Evolutionary conservation across 1,140 invertebrate species (phyloP), one percentile per base, ranked within the genome.

Genomic region (Halesus radiatus): DNA sequence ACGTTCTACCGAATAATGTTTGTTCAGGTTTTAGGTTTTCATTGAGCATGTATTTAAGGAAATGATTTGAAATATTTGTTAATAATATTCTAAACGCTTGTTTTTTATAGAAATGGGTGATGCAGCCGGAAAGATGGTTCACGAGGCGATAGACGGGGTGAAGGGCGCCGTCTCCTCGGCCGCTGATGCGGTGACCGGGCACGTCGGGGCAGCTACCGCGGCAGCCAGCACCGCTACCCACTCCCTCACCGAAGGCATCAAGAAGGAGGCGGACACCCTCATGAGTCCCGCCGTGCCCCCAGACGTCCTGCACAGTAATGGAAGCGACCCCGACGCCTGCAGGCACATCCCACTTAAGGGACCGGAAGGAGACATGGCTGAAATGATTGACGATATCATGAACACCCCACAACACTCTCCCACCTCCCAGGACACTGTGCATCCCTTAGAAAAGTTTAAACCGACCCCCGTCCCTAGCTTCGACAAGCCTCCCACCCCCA

Each of bases 401-500:
- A 29, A 45, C 0, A 79, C 79, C 3, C 80, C 82, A 10, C 64
- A 72, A 26, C 76, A 72, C 37, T 77, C 78, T 1, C 75, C 75
- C 0, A 53, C 74, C 10, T 53, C 76, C 1, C 76, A 78, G 16
- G 76, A 70, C 10, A 66, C 54, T 26, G 54, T 37, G 2, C 68
- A 64, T 16, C 76, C 79, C 15, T 20, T 73, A n/a, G 80, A 80
- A 58, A 75, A 72, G 64, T 83, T 83, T 52, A 62, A 70, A n/a
- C 82, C 82, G 5, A 83, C 82, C 13, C 82, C 82, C 16, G 82
- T 78, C 3, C 82, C 82, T 6, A 83, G 82, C 29, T 83, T 83
- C 60, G 82, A 83, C 10, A 83, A 83, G 22, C 82, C 82, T 16
- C 80, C 80, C 0, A 83, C 82, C 10, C 82, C 82, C 0, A 78